These are phyloP conservation scores for Sthenelais limicola DNA, from an alignment of 2,888 invertebrate genomes.

Conservation along the genomic window DNA sequence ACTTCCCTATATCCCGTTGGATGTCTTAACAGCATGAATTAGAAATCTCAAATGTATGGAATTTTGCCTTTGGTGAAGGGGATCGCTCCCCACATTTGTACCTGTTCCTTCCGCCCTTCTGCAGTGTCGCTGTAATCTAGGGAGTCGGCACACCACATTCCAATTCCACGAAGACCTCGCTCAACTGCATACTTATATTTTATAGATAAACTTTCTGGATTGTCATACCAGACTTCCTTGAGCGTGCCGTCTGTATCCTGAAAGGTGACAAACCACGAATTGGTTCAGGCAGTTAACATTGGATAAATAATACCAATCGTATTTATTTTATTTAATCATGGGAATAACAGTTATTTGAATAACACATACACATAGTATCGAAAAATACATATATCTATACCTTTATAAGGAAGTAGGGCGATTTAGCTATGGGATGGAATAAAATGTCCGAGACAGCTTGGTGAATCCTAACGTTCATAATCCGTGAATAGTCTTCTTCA, in stretches of 20 bases:
- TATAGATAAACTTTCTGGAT: slow-evolving; percentile 63
- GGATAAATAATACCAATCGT: too few species aligned
- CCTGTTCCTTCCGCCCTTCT: slow-evolving; percentile 51
- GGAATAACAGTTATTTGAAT: not conserved
- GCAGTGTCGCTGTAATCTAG: slow-evolving; percentile 61
- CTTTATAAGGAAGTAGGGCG: slow-evolving; percentile 68
- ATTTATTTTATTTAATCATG: too few species aligned
- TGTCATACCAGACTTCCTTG: slow-evolving; percentile 71
- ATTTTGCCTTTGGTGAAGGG: slow-evolving; percentile 50
- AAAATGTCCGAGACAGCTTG: slow-evolving; percentile 57
- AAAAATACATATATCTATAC: slow-evolving; percentile 49
- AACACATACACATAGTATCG: not conserved
- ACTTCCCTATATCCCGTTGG: too few species aligned
- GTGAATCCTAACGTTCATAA: slow-evolving; percentile 48
- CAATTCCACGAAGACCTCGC: slow-evolving; percentile 67
- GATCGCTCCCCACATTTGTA: slow-evolving; percentile 63
- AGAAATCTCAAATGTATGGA: too few species aligned
- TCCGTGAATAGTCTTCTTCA: slow-evolving; percentile 51
- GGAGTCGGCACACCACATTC: slow-evolving; percentile 72
- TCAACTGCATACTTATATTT: slow-evolving; percentile 64
- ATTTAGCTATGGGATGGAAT: slow-evolving; percentile 62
- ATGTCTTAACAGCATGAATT: too few species aligned
- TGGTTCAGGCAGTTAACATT: too few species aligned
- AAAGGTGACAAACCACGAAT: too few species aligned
- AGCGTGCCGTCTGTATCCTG: too few species aligned